Evolutionary conservation across 1,140 invertebrate species (phyloP), one percentile per base, ranked within the genome.

Genomic region (Drosophila seguyi): DNA sequence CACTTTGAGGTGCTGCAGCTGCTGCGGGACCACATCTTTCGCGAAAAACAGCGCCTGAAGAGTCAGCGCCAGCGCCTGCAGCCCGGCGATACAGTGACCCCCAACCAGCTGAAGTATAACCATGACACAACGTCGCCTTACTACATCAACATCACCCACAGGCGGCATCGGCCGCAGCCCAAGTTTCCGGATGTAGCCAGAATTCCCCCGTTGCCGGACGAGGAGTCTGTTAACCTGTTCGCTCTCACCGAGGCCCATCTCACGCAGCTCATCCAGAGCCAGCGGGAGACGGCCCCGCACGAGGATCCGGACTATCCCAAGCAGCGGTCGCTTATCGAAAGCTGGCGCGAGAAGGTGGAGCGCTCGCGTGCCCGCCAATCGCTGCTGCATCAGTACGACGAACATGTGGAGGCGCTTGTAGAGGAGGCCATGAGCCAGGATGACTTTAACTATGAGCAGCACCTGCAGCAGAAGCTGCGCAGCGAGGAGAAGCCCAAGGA

Each of bases 1-100:
- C 94, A 95, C 80, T 94, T 94, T 81, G 94, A 96, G 31, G 94
- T 95, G 36, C 93, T 95, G 61, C 93, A 95, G n/a, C 48, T 93
- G 20, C 79, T 93, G 22, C 59, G 90, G 31, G 85, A 93, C 36
- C 78, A 91, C 60, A 87, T 93, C n/a, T 82, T 83, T 22, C 71
- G 77, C 1, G 36, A 85, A 69, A 92, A 75, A 69, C 72, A 72
- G 14, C 66, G 77, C 25, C 47, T 57, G 18, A 57, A 79, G 16
- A 41, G 44, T 18, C 44, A 77, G 47, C 39, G 78, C 11, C 41
- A 56, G 14, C 41, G 27, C 6, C n/a, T 61, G 7, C 29, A 50
- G 34, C 20, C 56, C 10, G 11, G 18, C 22, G 52, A 65, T 22
- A 16, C 38, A 2, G 8, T 61, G 11, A 92, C 92, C 4, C 91